Percentiles rank a stretch among this genome's conserved stretches.
These are phyloP conservation scores for Noctilio leporinus DNA, from an alignment of 2,113 vertebrate genomes.

Conservation along the genomic window DNA sequence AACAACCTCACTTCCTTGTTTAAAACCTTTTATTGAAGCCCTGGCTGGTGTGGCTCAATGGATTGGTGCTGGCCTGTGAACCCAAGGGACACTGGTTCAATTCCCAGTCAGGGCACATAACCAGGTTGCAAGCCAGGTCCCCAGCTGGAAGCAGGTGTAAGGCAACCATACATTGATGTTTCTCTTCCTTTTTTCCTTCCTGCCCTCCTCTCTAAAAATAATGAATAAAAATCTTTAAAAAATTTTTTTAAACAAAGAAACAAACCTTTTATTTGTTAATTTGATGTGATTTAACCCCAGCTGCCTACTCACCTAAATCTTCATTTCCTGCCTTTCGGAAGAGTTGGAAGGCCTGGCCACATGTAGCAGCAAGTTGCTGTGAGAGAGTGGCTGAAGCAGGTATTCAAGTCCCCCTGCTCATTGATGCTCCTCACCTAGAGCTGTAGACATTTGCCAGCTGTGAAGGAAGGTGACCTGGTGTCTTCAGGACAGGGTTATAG, in stretches of 20 bases:
- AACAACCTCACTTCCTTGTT: background rate
- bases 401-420: background rate
- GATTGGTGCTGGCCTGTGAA: too few species aligned
- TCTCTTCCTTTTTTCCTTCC: too few species aligned
- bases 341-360: background rate
- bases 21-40: background rate
- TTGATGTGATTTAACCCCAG: background rate
- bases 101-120: too few species aligned
- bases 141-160: too few species aligned
- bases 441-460: background rate
- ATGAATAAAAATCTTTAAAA: too few species aligned
- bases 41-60: too few species aligned
- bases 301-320: background rate
- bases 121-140: too few species aligned
- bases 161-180: too few species aligned
- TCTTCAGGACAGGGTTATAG: background rate
- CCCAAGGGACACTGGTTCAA: too few species aligned
- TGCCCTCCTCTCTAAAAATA: too few species aligned
- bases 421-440: background rate
- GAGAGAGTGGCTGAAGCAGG: background rate
- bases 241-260: too few species aligned
- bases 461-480: background rate
- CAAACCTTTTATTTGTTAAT: too few species aligned
- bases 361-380: fast-evolving
- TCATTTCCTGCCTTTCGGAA: background rate